A percentile compares a stretch with the other conserved stretches of the same genome.
phyloP scores from a whole-genome alignment of 2,113 vertebrate genomes.

The Hyperopisus bebe region DNA sequence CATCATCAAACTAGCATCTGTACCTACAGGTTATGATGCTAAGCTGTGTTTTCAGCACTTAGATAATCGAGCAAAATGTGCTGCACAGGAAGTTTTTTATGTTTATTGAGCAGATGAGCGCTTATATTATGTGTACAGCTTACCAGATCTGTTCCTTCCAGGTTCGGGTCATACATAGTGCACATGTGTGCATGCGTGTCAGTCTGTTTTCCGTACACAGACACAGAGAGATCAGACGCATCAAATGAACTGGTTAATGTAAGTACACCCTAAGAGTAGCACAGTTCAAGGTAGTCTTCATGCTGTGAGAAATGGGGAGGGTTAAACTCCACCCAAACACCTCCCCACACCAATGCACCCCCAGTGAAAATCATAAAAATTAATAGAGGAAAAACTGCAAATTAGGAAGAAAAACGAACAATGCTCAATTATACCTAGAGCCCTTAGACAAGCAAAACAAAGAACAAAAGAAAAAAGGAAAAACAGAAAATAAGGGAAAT shows the following conservation, averaged over 20 bases:
- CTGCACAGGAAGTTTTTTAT: background rate
- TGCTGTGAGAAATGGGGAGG: background rate
- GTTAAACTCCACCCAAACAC: background rate
- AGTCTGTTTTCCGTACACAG: background rate
- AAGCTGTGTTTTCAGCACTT: background rate
- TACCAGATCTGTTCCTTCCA: background rate
- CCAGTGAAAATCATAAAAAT: background rate
- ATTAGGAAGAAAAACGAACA: background rate
- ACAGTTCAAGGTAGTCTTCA: background rate
- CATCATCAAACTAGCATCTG: background rate
- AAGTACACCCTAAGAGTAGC: background rate
- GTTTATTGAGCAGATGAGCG: background rate
- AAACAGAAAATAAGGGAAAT: background rate
- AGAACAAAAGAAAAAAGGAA: background rate
- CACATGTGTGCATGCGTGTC: background rate
- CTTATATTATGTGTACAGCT: background rate
- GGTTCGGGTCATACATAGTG: background rate
- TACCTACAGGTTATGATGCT: background rate
- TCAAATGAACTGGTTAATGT: background rate
- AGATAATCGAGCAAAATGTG: background rate
- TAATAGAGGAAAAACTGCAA: background rate
- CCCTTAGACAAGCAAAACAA: constrained; percentile 12
- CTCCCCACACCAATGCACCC: background rate
- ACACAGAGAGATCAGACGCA: background rate
- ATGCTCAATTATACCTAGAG: background rate